Percentiles rank a stretch among this genome's conserved stretches.
These are phyloP conservation scores for Pelobates fuscus DNA, from an alignment of 2,113 vertebrate genomes.

Conservation along the genomic window DNA sequence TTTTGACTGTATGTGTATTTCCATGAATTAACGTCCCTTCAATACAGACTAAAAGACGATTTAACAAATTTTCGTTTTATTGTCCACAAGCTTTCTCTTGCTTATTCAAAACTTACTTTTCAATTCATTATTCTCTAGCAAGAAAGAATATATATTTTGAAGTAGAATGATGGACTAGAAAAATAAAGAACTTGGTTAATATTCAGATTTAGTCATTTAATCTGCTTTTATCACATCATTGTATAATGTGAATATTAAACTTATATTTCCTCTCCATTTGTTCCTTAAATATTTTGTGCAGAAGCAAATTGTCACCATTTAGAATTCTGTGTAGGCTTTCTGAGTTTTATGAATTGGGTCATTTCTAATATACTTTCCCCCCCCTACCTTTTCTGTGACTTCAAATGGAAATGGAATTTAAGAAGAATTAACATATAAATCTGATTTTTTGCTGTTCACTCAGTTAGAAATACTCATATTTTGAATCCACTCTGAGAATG, in stretches of 20 bases:
- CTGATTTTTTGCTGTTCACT: constrained; percentile 31
- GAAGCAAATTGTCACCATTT: constrained; percentile 30
- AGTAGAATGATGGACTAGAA: not conserved
- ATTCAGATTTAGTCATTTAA: constrained; percentile 4
- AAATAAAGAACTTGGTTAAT: constrained; percentile 15
- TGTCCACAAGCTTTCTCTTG: too few species aligned
- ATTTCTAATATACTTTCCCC: constrained; percentile 37
- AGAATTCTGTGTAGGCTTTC: constrained; percentile 4
- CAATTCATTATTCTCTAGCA: not conserved
- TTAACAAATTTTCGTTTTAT: too few species aligned
- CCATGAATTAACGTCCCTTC: too few species aligned
- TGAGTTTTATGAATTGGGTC: constrained; percentile 32
- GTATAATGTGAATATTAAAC: constrained; percentile 28
- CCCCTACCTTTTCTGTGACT: constrained; percentile 34
- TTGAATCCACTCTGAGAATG: constrained; percentile 22
- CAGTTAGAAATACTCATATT: constrained; percentile 15
- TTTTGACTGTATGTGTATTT: too few species aligned
- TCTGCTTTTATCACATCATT: constrained; percentile 8
- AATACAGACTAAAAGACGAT: too few species aligned
- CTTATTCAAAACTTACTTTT: too few species aligned
- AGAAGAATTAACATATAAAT: constrained; percentile 43
- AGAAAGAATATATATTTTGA: not conserved
- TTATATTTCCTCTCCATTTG: constrained; percentile 30
- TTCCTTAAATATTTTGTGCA: constrained; percentile 16
- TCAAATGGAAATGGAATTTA: constrained; percentile 44